Conservation (phyloP, 1,140 invertebrate species). For the Philopotamus ludificatus region DNA sequence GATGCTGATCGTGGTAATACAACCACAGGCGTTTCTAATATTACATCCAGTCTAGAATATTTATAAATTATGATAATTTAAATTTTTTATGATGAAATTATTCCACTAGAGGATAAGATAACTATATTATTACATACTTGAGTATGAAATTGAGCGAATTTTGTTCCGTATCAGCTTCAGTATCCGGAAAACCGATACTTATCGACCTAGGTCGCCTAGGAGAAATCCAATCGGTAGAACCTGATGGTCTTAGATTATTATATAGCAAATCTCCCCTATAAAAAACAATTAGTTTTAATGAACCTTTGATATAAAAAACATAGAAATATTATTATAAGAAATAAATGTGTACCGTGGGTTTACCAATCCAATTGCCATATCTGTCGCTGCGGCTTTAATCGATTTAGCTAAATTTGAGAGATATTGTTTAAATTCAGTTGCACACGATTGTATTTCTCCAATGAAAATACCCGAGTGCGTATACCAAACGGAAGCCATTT, state of each 20-base stretch:
- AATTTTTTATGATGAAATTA: not conserved
- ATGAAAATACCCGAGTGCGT: slow-evolving; percentile 86
- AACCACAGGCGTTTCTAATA: slow-evolving; percentile 87
- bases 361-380: slow-evolving; percentile 90
- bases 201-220: slow-evolving; percentile 48
- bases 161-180: slow-evolving; percentile 45
- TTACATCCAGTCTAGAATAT: slow-evolving; percentile 63
- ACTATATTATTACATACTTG: slow-evolving; percentile 44
- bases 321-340: not conserved
- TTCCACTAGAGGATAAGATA: no score
- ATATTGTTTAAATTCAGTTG: slow-evolving; percentile 69
- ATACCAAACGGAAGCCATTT: slow-evolving; percentile 91
- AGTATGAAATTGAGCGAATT: slow-evolving; percentile 46
- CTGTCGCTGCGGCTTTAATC: slow-evolving; percentile 85
- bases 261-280: slow-evolving; percentile 55
- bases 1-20: slow-evolving; percentile 77
- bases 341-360: slow-evolving; percentile 58
- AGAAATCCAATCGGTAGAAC: slow-evolving; percentile 50
- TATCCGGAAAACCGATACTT: slow-evolving; percentile 48
- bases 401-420: slow-evolving; percentile 74
- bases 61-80: slow-evolving; percentile 11
- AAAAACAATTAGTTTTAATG: slow-evolving; percentile 10
- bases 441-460: slow-evolving; percentile 81
- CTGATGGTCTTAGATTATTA: slow-evolving; percentile 57
- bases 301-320: slow-evolving; percentile 9